These are phyloP conservation scores for Drosophila phalerata DNA, from an alignment of 2,888 invertebrate species.

Conservation along the genomic window DNA sequence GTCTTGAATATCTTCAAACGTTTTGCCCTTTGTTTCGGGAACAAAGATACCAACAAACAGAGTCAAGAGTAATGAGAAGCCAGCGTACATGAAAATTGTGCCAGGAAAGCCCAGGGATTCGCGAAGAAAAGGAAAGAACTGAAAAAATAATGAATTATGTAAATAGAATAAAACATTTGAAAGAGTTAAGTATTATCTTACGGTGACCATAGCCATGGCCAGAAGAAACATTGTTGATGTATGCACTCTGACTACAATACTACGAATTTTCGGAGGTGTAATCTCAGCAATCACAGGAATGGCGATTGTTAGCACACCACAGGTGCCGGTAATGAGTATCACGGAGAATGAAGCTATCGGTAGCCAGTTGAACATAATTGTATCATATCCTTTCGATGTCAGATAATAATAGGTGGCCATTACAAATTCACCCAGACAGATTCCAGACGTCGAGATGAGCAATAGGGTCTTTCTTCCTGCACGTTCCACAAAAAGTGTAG, in stretches of 20 bases:
- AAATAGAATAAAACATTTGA: no score
- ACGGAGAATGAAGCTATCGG: conserved; percentile 80
- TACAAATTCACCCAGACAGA: conserved; percentile 68
- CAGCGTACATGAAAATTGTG: conserved; percentile 73
- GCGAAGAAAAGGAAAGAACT: conserved; percentile 22
- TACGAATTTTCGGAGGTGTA: conserved; percentile 74
- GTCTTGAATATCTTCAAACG: conserved; percentile 72
- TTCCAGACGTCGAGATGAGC: conserved; percentile 71
- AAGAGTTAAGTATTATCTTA: conserved; percentile 1
- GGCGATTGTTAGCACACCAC: conserved; percentile 77
- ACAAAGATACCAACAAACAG: conserved; percentile 71
- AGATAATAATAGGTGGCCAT: conserved; percentile 64
- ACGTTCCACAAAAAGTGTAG: conserved; percentile 73
- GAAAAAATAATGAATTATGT: no score
- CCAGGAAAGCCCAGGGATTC: conserved; percentile 73
- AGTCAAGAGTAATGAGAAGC: conserved; percentile 70
- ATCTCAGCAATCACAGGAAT: conserved; percentile 78
- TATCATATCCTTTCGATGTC: conserved; percentile 60
- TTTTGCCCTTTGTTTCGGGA: conserved; percentile 83
- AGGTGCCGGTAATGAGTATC: conserved; percentile 73
- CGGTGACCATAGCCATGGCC: conserved; percentile 26
- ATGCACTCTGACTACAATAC: conserved; percentile 58
- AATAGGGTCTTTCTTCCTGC: conserved; percentile 77
- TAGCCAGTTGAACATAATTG: conserved; percentile 69
- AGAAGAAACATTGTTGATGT: conserved; percentile 35